Conservation (phyloP, 2,797 vertebrate species). For the Scomberomorus guttatus region DNA sequence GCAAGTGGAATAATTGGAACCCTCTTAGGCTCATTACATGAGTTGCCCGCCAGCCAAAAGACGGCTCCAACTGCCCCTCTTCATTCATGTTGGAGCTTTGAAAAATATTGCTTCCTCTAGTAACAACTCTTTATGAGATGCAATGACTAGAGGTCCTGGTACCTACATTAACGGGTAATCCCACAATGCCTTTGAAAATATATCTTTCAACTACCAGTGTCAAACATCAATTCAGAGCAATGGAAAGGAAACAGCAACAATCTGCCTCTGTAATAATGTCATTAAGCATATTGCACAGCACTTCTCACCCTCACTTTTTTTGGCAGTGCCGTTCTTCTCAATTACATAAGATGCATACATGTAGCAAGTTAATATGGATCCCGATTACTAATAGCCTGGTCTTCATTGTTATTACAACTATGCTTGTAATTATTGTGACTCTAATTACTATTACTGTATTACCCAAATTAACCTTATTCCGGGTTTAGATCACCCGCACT, state of each 20-base stretch:
- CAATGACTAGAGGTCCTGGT: slow-evolving; percentile 74
- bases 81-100: slow-evolving; percentile 81
- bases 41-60: slow-evolving; percentile 84
- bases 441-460: slow-evolving; percentile 86
- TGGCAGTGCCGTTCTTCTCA: slow-evolving; percentile 50
- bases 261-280: slow-evolving; percentile 61
- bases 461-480: slow-evolving; percentile 92
- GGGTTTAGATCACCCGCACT: slow-evolving; percentile 89
- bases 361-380: slow-evolving; percentile 56
- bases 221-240: slow-evolving; percentile 62
- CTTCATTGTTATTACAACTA: slow-evolving; percentile 75
- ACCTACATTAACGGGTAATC: slow-evolving; percentile 80
- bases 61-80: slow-evolving; percentile 78
- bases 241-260: slow-evolving; percentile 66
- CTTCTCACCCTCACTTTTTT: slow-evolving; percentile 44
- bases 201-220: slow-evolving; percentile 74
- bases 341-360: slow-evolving; percentile 60
- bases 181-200: slow-evolving; percentile 76
- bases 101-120: slow-evolving; percentile 79
- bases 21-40: slow-evolving; percentile 86
- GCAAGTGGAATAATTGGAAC: slow-evolving; percentile 87
- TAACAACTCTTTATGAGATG: slow-evolving; percentile 78
- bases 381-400: slow-evolving; percentile 69
- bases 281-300: slow-evolving; percentile 61
- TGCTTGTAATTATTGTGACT: slow-evolving; percentile 79